These are phyloP conservation scores for Brachyhypopomus gauderio DNA, from an alignment of 2,113 vertebrate species.

Conservation along the genomic window DNA sequence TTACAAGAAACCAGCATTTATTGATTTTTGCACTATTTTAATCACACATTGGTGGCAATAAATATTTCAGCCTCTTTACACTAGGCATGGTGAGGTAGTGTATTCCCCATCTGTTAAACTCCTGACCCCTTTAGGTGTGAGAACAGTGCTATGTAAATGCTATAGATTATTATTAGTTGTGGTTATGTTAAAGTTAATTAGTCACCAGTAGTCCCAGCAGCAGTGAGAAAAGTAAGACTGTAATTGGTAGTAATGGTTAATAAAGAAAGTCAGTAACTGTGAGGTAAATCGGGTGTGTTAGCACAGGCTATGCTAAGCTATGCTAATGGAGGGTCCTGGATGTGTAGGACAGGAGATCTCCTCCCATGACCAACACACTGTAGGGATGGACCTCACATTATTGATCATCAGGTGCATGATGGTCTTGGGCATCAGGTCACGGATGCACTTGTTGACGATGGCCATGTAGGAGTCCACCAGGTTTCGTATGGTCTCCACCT, in stretches of 20 bases:
- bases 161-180: too few relatives aligned
- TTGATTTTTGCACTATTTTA: too few relatives aligned
- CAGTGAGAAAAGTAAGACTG: not conserved
- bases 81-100: too few relatives aligned
- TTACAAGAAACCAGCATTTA: too few relatives aligned
- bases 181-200: too few relatives aligned
- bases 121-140: not conserved
- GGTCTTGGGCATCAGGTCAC: conserved; percentile 94
- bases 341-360: not conserved
- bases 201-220: too few relatives aligned
- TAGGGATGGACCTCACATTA: conserved; percentile 77
- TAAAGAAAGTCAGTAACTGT: too few relatives aligned
- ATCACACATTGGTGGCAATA: too few relatives aligned
- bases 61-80: too few relatives aligned
- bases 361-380: too few relatives aligned
- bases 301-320: not conserved
- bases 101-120: not conserved
- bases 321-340: not conserved
- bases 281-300: not conserved
- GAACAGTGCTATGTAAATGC: not conserved
- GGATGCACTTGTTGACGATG: conserved; percentile 95
- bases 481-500: conserved; percentile 96
- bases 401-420: conserved; percentile 99
- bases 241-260: not conserved
- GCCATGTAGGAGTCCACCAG: conserved; percentile 98